Conservation (phyloP, 2,113 vertebrate species). For the Ctenodactylus gundi region DNA sequence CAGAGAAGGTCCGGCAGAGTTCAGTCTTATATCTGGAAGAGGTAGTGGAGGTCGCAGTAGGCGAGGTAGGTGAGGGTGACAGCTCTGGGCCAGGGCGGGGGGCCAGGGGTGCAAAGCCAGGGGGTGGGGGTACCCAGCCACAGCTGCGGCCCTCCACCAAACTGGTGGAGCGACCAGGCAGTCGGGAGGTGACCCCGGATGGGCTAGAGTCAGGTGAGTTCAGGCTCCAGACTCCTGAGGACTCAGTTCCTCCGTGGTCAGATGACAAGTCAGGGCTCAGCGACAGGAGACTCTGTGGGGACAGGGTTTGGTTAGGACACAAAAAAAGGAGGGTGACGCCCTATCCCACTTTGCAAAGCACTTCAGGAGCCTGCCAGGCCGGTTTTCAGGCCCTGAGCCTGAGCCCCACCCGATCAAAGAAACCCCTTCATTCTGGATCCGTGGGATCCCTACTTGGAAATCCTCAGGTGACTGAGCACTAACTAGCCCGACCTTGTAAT, state of each 20-base stretch:
- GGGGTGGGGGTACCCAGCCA: constrained; percentile 75
- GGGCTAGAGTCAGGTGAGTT: background rate
- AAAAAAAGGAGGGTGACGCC: constrained; percentile 43
- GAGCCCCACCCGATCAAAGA: constrained; percentile 48
- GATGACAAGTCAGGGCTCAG: constrained; percentile 47
- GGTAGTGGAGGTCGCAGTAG: constrained; percentile 79
- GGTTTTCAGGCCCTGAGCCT: constrained; percentile 59
- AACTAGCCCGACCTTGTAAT: background rate
- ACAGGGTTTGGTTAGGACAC: constrained; percentile 45
- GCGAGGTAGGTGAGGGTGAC: constrained; percentile 85
- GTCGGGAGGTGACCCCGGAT: constrained; percentile 3
- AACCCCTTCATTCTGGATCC: background rate
- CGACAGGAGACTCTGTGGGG: constrained; percentile 65
- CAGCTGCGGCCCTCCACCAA: constrained; percentile 71
- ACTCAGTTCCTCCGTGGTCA: constrained; percentile 42
- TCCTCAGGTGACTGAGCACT: background rate
- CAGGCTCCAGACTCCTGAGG: constrained; percentile 62
- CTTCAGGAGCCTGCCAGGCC: constrained; percentile 53
- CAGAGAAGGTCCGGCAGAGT: constrained; percentile 92
- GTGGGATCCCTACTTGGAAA: background rate
- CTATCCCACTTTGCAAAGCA: constrained; percentile 43
- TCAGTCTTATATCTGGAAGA: constrained; percentile 95
- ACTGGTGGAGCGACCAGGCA: constrained; percentile 72
- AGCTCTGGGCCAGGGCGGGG: constrained; percentile 85
- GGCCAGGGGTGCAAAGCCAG: constrained; percentile 70